Base-by-base conservation (phyloP, 2,888 invertebrate species). In the Toxonevra muliebris region DNA sequence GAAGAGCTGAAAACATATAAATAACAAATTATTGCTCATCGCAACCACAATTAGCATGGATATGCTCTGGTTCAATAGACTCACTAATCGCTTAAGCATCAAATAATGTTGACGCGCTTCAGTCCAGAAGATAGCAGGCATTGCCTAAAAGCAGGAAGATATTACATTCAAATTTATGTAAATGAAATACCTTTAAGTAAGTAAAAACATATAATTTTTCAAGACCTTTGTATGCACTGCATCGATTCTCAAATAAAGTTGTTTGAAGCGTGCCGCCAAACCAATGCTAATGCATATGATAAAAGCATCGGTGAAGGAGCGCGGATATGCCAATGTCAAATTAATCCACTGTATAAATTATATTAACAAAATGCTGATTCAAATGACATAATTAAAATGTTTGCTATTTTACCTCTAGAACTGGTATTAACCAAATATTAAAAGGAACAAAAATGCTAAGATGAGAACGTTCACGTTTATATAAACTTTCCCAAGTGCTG, bases 1-100 rank as follows among this genome's bases (percentile, higher is more conserved):
- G 74, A 91, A 91, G 0, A 93, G 85, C 76, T 93, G 92, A 72
- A 91, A 87, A 73, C 92, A 92, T 71, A 93, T 92, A 76, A 93
- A 93, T 78, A 90, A 92, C 71, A 92, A 87, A 78, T 92, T 92
- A 72, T 90, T 92, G 54, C 88, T 85, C 75, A 90, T 92, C 0
- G 91, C 91, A 12, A 92, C 80, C 0, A 92, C 80, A 0, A 92
- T 87, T 55, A 93, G 83, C 8, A 87, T 85, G 11, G 91, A 89
- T n/a, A 93, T 86, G 42, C 88, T 86, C 1, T 82, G 79, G 75
- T 92, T 91, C 1, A 92, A 84, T 41, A 85, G 84, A 54, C 88
- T 87, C n/a, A 91, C 88, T 13, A 93, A 84, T 0, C 87, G 84
- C 1, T 90, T 88, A 43, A 93, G 84, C 11, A 87, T 87, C 65